phyloP scores from a whole-genome alignment of 2,797 vertebrate species.

The Esox masquinongy region DNA sequence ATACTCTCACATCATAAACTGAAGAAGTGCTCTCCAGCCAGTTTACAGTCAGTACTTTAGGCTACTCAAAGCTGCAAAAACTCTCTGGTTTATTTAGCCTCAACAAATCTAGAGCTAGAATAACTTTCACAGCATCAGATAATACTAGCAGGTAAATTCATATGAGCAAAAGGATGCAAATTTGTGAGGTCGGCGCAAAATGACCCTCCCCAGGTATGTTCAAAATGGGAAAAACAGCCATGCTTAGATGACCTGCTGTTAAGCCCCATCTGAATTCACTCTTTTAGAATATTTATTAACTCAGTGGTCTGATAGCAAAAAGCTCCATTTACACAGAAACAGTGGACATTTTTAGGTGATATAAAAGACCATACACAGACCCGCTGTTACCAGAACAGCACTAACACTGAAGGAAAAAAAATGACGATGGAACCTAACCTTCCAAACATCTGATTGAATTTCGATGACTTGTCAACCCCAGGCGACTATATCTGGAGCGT shows the following conservation, averaged over 20 bases:
- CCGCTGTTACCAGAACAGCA: constrained; percentile 13
- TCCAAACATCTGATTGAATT: constrained; percentile 55
- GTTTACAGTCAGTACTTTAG: background rate
- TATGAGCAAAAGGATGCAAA: too few relatives aligned
- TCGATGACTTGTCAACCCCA: constrained; percentile 46
- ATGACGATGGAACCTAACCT: constrained; percentile 33
- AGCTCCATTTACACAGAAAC: constrained; percentile 1
- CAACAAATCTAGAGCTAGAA: background rate
- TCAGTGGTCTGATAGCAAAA: constrained; percentile 4
- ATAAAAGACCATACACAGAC: background rate
- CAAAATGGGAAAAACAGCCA: background rate
- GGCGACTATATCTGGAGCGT: constrained; percentile 53
- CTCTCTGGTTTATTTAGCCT: background rate
- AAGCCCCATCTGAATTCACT: background rate
- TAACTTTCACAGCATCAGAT: too few relatives aligned
- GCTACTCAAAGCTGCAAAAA: background rate
- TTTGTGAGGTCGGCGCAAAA: too few relatives aligned
- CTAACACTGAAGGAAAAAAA: constrained; percentile 39
- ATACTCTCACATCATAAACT: background rate
- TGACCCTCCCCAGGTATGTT: background rate
- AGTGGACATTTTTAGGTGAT: constrained; percentile 1
- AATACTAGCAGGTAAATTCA: too few relatives aligned
- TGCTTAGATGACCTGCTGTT: background rate
- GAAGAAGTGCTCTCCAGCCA: background rate
- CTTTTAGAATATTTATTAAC: constrained; percentile 5